A percentile compares a stretch with the other conserved stretches of the same genome.
Conservation (phyloP, 2,797 vertebrate species). For the Eidolon dupreanum region DNA sequence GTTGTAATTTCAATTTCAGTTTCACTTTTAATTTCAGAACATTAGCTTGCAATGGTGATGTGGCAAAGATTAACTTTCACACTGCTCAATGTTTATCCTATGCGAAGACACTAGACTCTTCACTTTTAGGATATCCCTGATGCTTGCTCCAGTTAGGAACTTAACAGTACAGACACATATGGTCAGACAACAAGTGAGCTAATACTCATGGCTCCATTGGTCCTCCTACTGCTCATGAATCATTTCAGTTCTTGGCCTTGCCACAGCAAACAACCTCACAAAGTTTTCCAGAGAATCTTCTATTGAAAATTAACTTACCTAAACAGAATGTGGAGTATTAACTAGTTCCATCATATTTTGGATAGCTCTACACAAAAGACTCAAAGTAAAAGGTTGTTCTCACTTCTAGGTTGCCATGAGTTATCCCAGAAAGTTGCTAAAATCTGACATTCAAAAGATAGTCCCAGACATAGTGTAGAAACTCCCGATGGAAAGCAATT, state of each 20-base stretch:
- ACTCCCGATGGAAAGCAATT: background rate
- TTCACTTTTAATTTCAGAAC: background rate
- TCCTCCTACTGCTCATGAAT: background rate
- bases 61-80: background rate
- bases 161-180: background rate
- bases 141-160: background rate
- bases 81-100: too few relatives aligned
- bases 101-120: background rate
- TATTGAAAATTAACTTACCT: background rate
- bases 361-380: background rate
- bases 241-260: background rate
- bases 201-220: background rate
- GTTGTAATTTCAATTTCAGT: background rate
- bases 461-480: background rate
- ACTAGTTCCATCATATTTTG: background rate
- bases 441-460: background rate
- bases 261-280: background rate
- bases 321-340: background rate
- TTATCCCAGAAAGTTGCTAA: background rate
- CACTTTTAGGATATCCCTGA: background rate
- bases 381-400: background rate
- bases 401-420: background rate
- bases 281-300: background rate
- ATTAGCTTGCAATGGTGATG: background rate
- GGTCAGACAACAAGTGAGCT: background rate